phyloP scores from a whole-genome alignment of 1,140 invertebrate species.

The Cherax destructor region DNA sequence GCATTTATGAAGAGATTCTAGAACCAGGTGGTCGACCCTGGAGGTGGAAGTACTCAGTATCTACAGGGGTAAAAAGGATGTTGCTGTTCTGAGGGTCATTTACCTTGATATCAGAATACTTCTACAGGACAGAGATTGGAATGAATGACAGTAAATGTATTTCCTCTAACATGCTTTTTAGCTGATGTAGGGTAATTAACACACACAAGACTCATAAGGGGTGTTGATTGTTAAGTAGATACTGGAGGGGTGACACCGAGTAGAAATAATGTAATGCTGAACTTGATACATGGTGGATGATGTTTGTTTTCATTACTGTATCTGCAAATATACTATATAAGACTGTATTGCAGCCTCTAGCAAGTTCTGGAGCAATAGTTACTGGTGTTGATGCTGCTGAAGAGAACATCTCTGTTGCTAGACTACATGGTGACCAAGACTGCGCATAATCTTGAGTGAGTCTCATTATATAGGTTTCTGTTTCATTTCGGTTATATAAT shows the following conservation, averaged over 20 bases:
- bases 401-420: conserved; percentile 83
- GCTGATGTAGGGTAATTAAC: too few relatives aligned
- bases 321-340: conserved; percentile 11
- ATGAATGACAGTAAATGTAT: too few relatives aligned
- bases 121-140: too few relatives aligned
- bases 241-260: not conserved
- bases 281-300: not conserved
- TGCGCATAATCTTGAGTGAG: conserved; percentile 59
- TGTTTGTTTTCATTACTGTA: not conserved
- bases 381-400: conserved; percentile 89
- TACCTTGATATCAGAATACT: too few relatives aligned
- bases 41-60: too few relatives aligned
- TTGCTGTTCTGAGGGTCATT: too few relatives aligned
- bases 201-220: too few relatives aligned
- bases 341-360: conserved; percentile 78
- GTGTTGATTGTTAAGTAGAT: too few relatives aligned
- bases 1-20: too few relatives aligned
- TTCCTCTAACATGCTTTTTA: too few relatives aligned
- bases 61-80: too few relatives aligned
- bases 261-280: not conserved
- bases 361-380: conserved; percentile 86
- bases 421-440: conserved; percentile 78
- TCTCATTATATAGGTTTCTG: not conserved
- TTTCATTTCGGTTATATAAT: not conserved
- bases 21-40: too few relatives aligned